A percentile compares a stretch with the other conserved stretches of the same genome.
Evolutionary conservation across 2,888 invertebrate species (phyloP).

Genomic region (Invenusta paracnida): DNA sequence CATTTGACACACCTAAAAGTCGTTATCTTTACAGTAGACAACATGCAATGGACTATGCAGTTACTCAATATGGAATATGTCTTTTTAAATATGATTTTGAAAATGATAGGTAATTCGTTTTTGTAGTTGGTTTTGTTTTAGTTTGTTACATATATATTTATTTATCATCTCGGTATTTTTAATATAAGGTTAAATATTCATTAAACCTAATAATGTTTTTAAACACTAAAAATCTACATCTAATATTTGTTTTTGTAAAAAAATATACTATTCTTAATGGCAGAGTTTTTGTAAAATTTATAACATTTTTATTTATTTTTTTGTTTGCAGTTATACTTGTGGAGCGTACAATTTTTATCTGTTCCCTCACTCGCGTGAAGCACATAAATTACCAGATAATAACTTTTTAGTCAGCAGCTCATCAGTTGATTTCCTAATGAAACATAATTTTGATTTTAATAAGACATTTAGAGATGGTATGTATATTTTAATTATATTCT

Average conservation of each 20-base stretch:
- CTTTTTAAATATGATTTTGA: not conserved
- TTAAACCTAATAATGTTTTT: no score
- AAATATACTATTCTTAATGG: no score
- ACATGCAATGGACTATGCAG: not conserved
- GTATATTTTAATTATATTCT: not conserved
- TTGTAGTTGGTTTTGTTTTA: not conserved
- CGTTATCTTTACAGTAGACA: not conserved
- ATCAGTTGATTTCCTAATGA: not conserved
- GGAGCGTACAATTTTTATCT: not conserved
- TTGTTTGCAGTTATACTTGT: not conserved
- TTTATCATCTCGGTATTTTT: not conserved
- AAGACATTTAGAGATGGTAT: conserved; percentile 7
- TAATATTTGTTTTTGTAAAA: no score
- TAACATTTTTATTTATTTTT: not conserved
- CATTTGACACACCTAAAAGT: not conserved
- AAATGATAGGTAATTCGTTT: not conserved
- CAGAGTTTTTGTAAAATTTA: no score
- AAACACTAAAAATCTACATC: no score
- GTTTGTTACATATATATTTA: not conserved
- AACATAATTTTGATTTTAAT: conserved; percentile 1
- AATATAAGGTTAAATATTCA: no score
- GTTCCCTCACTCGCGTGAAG: not conserved
- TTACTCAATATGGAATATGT: not conserved
- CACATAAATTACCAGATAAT: not conserved
- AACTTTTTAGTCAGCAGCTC: conserved; percentile 14